Evolutionary conservation across 2,113 vertebrate genomes (phyloP), one percentile per base, ranked within the genome.

Genomic region (Trinectes maculatus): DNA sequence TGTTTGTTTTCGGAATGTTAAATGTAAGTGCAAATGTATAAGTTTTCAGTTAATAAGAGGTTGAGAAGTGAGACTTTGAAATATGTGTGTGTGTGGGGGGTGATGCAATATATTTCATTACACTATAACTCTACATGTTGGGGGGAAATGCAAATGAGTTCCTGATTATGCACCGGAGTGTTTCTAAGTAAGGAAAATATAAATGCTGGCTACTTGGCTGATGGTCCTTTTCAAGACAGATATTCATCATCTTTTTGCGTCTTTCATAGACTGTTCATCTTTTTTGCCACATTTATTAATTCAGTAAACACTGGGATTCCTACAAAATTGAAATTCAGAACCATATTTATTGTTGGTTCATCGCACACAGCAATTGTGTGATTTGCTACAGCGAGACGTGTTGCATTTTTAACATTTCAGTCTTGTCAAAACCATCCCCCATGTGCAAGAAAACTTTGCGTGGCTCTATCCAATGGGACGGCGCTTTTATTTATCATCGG

Each of bases 141-240:
- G n/a, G 10, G 26, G 21, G 55, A 58, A 48, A 68, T 39, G 31
- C n/a, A 55, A 76, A 72, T 59, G 21, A 63, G 47, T 28, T 36
- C 4, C 44, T 76, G 51, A 52, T 71, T 68, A 58, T 71, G 21
- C 55, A 53, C 15, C 12, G 19, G 8, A 60, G 56, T 28, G 21
- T 44, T 9, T 44, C n/a, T 18, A 22, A 74, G 37, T 33, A 16
- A 12, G 22, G 25, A 21, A 33, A 24, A 31, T 44, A 36, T 26
- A 48, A 47, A 43, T 55, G 13, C 10, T 37, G 18, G 24, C 44
- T 52, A 56, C 5, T 33, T 48, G 22, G 29, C 31, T 44, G 40
- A 52, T 56, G 16, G 31, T 26, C 29, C 22, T 39, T 56, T 33
- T 9, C 26, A 44, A 76, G 24, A 2, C 8, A 31, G 48, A 48